Evolutionary conservation across 1,140 invertebrate genomes (phyloP), one percentile per base, ranked within the genome.

Genomic region (Druon quercuslanigerum): DNA sequence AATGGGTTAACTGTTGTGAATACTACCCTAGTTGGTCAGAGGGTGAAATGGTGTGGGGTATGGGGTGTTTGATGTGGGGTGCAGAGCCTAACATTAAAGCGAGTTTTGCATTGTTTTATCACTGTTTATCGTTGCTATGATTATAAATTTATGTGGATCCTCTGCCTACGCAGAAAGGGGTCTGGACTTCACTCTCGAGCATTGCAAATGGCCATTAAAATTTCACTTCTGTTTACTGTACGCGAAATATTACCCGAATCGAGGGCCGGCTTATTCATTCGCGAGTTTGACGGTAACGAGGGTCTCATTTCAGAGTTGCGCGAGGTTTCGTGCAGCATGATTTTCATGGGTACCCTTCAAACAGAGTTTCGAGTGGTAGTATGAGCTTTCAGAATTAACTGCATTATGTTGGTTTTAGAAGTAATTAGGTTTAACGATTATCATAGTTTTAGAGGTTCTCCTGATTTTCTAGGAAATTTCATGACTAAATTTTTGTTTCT

Each of bases 1-100:
- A 83, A 80, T 80, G 20, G 76, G 78, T 80, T 78, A 76, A 79
- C 71, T 51, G 60, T 70, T 80, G 76, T 78, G 77, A 73, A 82
- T 77, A 60, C 57, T 19, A 33, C 2, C 14, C 19, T 20, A 33
- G 25, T 33, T 40, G 60, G 60, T 66, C 60, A 66, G 60, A 33
- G 14, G 60, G n/a, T 66, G 4, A 11, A n/a, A 33, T 25, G 60
- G 8, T 66, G 60, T 40, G 16, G 19, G 60, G 16, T 66, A 13
- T 40, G 40, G 60, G 25, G n/a, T n/a, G 25, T 16, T n/a, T 33
- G 14, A n/a, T 46, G 2, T 33, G 13, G 25, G 25, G 14, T 40
- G 60, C 40, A 4, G 0, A 60, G 19, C 25, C 60, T 66, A 66
- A 40, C 14, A 25, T 25, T 25, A 66, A 33, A 12, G 7, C 13